Evolutionary conservation across 2,797 vertebrate genomes (phyloP), one percentile per base, ranked within the genome.

Genomic region (Phyllotis vaccarum): DNA sequence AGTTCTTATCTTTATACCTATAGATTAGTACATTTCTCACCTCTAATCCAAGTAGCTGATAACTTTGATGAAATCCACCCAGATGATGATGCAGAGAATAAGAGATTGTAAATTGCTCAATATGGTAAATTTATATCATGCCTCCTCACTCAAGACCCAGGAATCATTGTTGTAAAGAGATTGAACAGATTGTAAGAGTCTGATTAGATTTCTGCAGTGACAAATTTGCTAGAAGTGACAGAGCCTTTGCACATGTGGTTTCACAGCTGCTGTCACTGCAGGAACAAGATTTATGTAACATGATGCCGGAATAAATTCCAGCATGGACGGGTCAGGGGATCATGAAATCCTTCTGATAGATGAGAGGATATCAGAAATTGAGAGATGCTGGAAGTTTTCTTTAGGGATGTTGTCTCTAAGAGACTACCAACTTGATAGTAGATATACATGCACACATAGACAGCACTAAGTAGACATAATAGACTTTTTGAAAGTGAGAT

Each of bases 91-190:
- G 31, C 22, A n/a, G 62, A 68, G 11, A 37, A 27, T 52, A 52
- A 52, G 7, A 68, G 6, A 16, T 31, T 6, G 13, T 14, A 31
- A 6, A 22, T 0, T 2, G 5, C 31, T 24, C 2, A 4, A 52
- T 68, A 27, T 17, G 21, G 46, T n/a, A n/a, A 6, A 27, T n/a
- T 19, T 49, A 68, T 66, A 66, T 21, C 81, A 29, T 29, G 43
- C 5, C 12, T 37, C 22, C 6, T 14, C 19, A 31, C 31, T 16
- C 31, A 52, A 66, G 11, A 7, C 62, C 37, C 17, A 37, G 83
- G n/a, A 27, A 68, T 27, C 46, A 86, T 22, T 24, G 34, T 14
- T 34, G 43, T 49, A 85, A 49, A 64, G 81, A 3, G 16, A 40
- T 6, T 37, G 46, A 21, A 11, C 52, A 54, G 83, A 52, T n/a